Evolutionary conservation across 2,113 vertebrate species (phyloP), one percentile per base, ranked within the genome.

Genomic region (Gobius niger): DNA sequence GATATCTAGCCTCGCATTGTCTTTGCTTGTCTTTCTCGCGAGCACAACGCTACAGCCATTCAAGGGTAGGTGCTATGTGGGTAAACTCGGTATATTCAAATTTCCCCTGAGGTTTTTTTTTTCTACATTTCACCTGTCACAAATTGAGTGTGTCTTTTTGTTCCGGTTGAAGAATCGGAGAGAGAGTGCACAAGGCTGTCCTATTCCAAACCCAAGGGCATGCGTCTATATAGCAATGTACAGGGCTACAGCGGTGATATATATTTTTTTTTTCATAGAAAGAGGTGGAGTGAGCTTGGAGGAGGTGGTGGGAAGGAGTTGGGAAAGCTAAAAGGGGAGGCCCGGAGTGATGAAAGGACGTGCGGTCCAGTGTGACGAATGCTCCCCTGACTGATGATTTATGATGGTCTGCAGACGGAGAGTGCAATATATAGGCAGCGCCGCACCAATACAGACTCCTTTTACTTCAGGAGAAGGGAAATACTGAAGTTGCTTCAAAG

Each of bases 281-380:
- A 84, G 73, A 74, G 83, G 89, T 87, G 72, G 79, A 80, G 83
- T 64, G 16, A 80, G 61, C 73, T 62, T 70, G 73, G 77, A 83
- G 78, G 82, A 76, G 81, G 74, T 41, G 68, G 69, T 6, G 65
- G 66, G 56, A 42, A 52, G 71, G 71, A 53, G 80, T 11, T 5
- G 18, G 16, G 52, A 54, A 44, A 63, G 80, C 7, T 53, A 64
- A 53, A 60, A 60, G 19, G 69, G 14, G 62, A 69, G 75, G 67
- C 54, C 52, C 15, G 70, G 75, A 72, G 78, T 62, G 72, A 85
- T 78, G 82, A 83, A 80, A 82, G 75, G 73, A 84, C 76, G 62
- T 76, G 76, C 50, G 73, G 71, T 66, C 80, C 82, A 47, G 76
- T 67, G 77, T 87, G 88, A 89, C 85, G 81, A 82, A 90, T 82